phyloP scores from a whole-genome alignment of 2,797 vertebrate genomes.

The Ficedula albicollis region DNA sequence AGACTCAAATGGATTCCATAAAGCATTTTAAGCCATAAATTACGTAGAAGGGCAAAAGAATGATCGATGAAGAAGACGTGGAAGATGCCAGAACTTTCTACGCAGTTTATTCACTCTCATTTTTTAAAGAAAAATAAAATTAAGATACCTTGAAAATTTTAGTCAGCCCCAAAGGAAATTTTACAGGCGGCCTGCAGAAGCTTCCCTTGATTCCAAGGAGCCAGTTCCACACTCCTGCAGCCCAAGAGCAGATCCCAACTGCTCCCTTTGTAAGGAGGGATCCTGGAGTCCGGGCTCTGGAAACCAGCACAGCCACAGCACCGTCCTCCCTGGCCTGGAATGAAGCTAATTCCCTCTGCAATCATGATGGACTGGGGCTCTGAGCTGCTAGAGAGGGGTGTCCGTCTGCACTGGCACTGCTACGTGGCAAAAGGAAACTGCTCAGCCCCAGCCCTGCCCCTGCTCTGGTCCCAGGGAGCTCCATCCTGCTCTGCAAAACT shows the following conservation, averaged over 20 bases:
- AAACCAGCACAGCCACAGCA: background rate
- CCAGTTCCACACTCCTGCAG: background rate
- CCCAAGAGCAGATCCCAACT: background rate
- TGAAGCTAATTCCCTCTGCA: background rate
- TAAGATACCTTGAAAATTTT: constrained; percentile 43
- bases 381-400: background rate
- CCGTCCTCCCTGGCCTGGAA: background rate
- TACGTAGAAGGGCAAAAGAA: constrained; percentile 27
- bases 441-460: background rate
- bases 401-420: background rate
- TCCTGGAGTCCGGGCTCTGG: background rate
- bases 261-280: background rate
- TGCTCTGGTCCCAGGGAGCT: background rate
- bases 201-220: constrained; percentile 29
- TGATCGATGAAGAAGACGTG: constrained; percentile 52
- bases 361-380: background rate
- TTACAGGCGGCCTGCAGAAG: background rate
- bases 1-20: constrained; percentile 54
- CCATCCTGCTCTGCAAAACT: background rate
- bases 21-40: constrained; percentile 85
- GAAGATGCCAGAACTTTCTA: constrained; percentile 35
- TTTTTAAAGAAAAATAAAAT: constrained; percentile 47
- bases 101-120: constrained; percentile 8
- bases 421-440: background rate
- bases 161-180: constrained; percentile 17